Percentiles rank a stretch among this genome's conserved stretches.
Evolutionary conservation across 1,140 invertebrate species (phyloP).

Genomic region (Heliconius eleuchia): DNA sequence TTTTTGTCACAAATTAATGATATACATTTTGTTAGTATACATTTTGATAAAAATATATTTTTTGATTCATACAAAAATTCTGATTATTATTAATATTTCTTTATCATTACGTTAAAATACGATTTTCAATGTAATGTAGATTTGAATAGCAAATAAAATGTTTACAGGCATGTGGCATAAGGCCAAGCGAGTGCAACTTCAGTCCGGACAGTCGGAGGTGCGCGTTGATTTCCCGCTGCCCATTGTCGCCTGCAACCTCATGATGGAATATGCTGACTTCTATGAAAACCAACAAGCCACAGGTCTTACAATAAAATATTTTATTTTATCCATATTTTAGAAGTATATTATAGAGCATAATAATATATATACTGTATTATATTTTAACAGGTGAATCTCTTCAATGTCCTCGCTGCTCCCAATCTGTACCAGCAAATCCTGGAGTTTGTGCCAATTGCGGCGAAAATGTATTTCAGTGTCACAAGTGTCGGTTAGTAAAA

Average conservation of each 20-base stretch:
- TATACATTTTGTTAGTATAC: no score
- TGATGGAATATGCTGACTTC: constrained; percentile 99
- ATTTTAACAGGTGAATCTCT: constrained; percentile 91
- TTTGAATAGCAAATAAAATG: neutral
- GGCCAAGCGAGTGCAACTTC: constrained; percentile 94
- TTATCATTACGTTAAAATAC: no score
- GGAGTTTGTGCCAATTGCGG: constrained; percentile 99
- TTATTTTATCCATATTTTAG: neutral
- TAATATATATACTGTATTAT: neutral
- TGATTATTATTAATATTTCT: no score
- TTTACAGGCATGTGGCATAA: constrained; percentile 94
- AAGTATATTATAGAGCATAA: neutral
- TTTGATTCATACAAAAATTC: no score
- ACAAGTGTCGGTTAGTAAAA: constrained; percentile 91
- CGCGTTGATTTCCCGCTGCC: constrained; percentile 97
- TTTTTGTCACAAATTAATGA: no score
- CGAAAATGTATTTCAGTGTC: constrained; percentile 99
- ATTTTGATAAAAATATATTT: no score
- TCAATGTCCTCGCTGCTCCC: constrained; percentile 97
- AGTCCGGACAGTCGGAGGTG: constrained; percentile 96
- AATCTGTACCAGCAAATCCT: constrained; percentile 97
- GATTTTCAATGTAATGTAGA: no score
- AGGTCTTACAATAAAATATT: constrained; percentile 50
- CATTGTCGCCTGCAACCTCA: constrained; percentile 98
- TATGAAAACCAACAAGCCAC: constrained; percentile 93